These are phyloP conservation scores for Pocillopora meandrina DNA, from an alignment of 92 coral and sea anemone species.

Conservation along the genomic window DNA sequence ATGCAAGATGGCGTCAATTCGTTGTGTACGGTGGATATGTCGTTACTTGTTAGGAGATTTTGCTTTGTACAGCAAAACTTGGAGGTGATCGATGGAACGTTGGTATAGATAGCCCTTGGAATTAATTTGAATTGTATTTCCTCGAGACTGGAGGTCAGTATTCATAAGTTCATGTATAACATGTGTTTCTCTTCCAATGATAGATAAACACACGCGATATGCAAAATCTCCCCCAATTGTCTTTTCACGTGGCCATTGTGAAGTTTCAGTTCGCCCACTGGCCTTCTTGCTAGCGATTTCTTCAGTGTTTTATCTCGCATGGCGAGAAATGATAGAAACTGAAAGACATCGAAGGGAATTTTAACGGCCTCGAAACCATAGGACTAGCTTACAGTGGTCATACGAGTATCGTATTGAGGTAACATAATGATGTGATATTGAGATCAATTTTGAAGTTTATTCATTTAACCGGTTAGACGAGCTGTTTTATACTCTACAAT, in stretches of 20 bases:
- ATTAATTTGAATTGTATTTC: not conserved
- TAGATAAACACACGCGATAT: constrained; percentile 45
- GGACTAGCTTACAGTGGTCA: not conserved
- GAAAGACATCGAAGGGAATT: constrained; percentile 1
- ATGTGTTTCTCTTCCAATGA: constrained; percentile 36
- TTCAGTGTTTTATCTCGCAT: not conserved
- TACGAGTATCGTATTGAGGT: constrained; percentile 2
- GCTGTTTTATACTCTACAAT: not conserved
- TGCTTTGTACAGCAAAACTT: not conserved
- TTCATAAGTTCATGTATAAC: constrained; percentile 11
- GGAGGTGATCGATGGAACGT: not conserved
- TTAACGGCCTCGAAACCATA: not conserved
- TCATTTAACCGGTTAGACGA: not conserved
- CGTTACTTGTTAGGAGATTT: constrained; percentile 21
- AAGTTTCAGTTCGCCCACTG: constrained; percentile 11
- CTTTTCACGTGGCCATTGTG: constrained; percentile 48
- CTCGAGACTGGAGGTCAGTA: constrained; percentile 10
- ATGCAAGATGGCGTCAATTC: constrained; percentile 54
- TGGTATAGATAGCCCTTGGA: not conserved
- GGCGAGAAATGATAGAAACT: not conserved
- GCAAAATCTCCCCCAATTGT: constrained; percentile 37
- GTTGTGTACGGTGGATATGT: constrained; percentile 8
- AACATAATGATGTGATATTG: constrained; percentile 27
- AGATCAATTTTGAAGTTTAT: constrained; percentile 14
- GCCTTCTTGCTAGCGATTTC: constrained; percentile 13